Conservation (phyloP, 2,113 vertebrate species). For the Ciconia stormi region DNA sequence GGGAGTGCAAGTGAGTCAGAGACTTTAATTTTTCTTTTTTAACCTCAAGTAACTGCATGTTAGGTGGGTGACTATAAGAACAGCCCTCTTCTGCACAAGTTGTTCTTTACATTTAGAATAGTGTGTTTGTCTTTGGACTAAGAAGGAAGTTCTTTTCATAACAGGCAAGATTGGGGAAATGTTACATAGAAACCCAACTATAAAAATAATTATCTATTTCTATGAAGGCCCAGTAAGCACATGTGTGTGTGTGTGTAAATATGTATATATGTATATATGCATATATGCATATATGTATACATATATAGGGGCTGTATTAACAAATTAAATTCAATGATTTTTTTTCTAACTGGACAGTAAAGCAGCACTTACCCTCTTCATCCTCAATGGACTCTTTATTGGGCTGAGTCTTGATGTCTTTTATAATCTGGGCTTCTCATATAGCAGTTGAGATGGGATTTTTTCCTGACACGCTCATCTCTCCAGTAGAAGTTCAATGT, state of each 20-base stretch:
- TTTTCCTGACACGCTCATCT: neutral
- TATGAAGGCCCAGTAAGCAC: neutral
- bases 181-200: neutral
- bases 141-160: neutral
- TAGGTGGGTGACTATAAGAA: neutral
- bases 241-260: neutral
- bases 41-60: neutral
- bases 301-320: neutral
- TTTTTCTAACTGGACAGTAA: neutral
- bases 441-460: neutral
- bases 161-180: neutral
- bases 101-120: neutral
- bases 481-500: neutral
- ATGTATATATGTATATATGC: neutral
- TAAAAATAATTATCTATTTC: neutral
- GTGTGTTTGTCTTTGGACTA: neutral
- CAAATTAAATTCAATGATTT: neutral
- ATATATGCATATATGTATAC: neutral
- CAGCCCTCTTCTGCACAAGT: neutral
- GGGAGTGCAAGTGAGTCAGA: neutral
- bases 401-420: neutral
- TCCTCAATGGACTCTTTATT: neutral
- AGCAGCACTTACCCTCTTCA: neutral
- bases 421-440: neutral
- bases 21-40: conserved; percentile 2